phyloP scores from a whole-genome alignment of 2,113 vertebrate genomes.

The human region DNA sequence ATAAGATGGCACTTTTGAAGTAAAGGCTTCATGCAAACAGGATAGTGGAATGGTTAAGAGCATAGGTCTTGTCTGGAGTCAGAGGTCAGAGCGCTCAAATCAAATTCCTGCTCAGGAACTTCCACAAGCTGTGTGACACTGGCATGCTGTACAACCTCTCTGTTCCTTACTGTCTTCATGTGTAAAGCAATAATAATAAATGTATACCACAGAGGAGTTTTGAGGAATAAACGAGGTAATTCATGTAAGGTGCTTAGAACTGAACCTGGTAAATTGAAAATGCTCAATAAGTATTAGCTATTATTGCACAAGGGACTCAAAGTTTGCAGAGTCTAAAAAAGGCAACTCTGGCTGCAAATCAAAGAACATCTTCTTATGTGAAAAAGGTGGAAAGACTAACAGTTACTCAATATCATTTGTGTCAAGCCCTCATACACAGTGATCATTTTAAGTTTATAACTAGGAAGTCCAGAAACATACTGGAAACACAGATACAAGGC shows the following conservation, averaged over 20 bases:
- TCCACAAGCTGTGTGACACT: slow-evolving; percentile 15
- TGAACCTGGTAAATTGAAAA: background rate
- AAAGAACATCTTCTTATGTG: slow-evolving; percentile 3
- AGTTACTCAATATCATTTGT: background rate
- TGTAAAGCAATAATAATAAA: slow-evolving; percentile 1
- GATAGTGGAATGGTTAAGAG: background rate
- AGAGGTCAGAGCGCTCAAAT: background rate
- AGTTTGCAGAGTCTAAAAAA: background rate
- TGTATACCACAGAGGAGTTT: background rate
- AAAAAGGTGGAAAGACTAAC: slow-evolving; percentile 15
- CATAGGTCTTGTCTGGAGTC: background rate
- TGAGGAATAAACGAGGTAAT: background rate
- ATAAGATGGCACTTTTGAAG: background rate
- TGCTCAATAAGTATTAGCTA: background rate
- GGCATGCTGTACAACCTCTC: background rate
- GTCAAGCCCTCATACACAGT: slow-evolving; percentile 1
- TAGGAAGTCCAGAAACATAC: background rate
- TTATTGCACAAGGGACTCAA: slow-evolving; percentile 12
- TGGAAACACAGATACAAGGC: background rate
- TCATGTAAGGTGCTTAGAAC: background rate
- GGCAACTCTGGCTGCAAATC: background rate
- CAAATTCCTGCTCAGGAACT: background rate
- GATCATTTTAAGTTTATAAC: background rate
- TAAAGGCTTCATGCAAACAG: background rate
- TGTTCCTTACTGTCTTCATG: background rate